phyloP scores from a whole-genome alignment of 2,888 invertebrate genomes.

The Pristionchus arcanus region DNA sequence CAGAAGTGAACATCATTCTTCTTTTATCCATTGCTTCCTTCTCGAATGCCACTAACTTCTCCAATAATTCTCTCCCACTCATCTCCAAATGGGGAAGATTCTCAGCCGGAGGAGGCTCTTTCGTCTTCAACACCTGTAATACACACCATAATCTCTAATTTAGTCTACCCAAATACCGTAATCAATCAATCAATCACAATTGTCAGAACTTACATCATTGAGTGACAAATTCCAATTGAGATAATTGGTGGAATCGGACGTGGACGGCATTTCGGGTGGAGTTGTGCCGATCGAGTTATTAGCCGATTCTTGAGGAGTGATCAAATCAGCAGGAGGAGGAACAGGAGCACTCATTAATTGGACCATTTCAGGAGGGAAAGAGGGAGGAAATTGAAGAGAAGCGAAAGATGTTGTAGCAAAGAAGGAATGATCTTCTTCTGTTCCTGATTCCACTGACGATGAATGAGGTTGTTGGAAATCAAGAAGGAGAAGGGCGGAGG shows the following conservation, averaged over 20 bases:
- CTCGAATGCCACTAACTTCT: conserved; percentile 47
- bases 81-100: neutral
- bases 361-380: neutral
- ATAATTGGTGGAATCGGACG: too few species aligned
- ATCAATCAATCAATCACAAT: neutral
- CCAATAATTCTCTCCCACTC: conserved; percentile 13
- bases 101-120: neutral
- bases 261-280: neutral
- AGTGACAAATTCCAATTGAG: neutral
- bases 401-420: conserved; percentile 37
- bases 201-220: neutral
- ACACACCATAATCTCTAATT: neutral
- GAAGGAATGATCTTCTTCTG: conserved; percentile 39
- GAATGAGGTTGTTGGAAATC: conserved; percentile 44
- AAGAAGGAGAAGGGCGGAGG: neutral
- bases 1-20: conserved; percentile 65
- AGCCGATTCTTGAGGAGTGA: conserved; percentile 8
- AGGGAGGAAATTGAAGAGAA: neutral
- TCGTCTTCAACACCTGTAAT: neutral
- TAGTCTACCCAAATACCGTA: neutral
- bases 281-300: neutral
- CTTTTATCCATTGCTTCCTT: conserved; percentile 65
- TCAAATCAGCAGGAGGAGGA: neutral
- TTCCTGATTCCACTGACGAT: conserved; percentile 50
- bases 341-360: neutral